These are phyloP conservation scores for Caenorhabditis wallacei DNA, from an alignment of 2,888 invertebrate genomes.

Conservation along the genomic window DNA sequence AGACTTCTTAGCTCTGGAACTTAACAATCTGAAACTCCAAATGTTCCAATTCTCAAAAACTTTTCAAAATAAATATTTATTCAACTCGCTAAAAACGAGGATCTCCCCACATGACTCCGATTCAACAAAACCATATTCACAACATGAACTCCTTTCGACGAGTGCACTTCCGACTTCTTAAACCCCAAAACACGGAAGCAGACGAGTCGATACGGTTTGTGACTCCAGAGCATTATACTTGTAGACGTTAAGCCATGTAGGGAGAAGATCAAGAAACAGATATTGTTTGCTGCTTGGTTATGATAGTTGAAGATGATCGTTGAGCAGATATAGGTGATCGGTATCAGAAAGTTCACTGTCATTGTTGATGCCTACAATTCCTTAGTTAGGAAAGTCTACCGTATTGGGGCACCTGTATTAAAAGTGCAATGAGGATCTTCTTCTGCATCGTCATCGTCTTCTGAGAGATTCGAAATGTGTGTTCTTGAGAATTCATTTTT, in stretches of 20 bases:
- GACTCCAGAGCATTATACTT: conserved; percentile 23
- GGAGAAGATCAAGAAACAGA: conserved; percentile 12
- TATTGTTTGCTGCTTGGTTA: conserved; percentile 26
- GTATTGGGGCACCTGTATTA: conserved; percentile 6
- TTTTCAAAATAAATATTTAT: too few species aligned
- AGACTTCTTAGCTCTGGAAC: too few species aligned
- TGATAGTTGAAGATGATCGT: neutral
- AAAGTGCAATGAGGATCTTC: conserved; percentile 1
- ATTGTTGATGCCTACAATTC: conserved; percentile 5
- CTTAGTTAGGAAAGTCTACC: neutral
- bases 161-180: neutral
- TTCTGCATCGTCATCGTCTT: conserved; percentile 1
- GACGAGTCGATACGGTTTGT: conserved; percentile 23
- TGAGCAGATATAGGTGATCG: conserved; percentile 7
- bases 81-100: too few species aligned
- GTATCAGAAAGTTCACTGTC: conserved; percentile 1
- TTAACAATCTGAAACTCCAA: too few species aligned
- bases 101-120: too few species aligned
- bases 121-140: neutral
- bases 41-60: too few species aligned
- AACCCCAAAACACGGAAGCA: neutral
- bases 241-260: conserved; percentile 24
- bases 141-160: neutral
- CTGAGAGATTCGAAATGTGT: neutral
- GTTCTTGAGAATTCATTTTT: neutral